Percentiles rank a stretch among this genome's conserved stretches.
These are phyloP conservation scores for Picus viridis DNA, from an alignment of 2,797 vertebrate genomes.

Conservation along the genomic window DNA sequence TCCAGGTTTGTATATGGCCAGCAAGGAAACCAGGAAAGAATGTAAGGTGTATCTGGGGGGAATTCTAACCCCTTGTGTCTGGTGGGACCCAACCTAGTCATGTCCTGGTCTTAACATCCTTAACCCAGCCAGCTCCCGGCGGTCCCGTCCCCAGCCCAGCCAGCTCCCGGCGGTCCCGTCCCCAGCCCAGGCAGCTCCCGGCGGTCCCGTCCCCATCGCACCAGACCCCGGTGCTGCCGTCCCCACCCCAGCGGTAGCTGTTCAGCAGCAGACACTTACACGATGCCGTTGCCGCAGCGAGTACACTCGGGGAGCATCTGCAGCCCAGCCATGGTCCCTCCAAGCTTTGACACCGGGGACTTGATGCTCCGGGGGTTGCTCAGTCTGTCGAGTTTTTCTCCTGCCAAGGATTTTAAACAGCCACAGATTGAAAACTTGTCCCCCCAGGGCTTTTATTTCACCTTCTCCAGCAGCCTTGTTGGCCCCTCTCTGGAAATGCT, in stretches of 20 bases:
- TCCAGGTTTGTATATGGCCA: not conserved
- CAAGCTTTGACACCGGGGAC: conserved; percentile 86
- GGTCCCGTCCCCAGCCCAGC: not conserved
- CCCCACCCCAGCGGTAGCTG: not conserved
- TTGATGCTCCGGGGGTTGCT: conserved; percentile 82
- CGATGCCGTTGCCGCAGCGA: conserved; percentile 92
- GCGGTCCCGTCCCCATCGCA: no score
- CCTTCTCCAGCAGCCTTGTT: not conserved
- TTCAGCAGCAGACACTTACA: conserved; percentile 75
- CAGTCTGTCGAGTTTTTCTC: conserved; percentile 81
- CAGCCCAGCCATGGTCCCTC: conserved; percentile 83
- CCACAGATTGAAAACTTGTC: not conserved
- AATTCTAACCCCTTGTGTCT: fast-evolving
- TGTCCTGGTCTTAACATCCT: not conserved
- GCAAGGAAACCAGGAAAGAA: not conserved
- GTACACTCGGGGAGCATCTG: conserved; percentile 95
- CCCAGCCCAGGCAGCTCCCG: no score
- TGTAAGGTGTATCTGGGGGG: not conserved
- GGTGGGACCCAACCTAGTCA: not conserved
- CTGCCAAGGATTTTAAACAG: conserved; percentile 74
- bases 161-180: not conserved
- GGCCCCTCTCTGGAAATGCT: not conserved
- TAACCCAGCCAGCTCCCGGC: fast-evolving
- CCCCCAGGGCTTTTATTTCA: not conserved
- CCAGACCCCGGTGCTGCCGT: no score